phyloP scores from a whole-genome alignment of 2,888 invertebrate species.

The Neuroscelio doddi region DNA sequence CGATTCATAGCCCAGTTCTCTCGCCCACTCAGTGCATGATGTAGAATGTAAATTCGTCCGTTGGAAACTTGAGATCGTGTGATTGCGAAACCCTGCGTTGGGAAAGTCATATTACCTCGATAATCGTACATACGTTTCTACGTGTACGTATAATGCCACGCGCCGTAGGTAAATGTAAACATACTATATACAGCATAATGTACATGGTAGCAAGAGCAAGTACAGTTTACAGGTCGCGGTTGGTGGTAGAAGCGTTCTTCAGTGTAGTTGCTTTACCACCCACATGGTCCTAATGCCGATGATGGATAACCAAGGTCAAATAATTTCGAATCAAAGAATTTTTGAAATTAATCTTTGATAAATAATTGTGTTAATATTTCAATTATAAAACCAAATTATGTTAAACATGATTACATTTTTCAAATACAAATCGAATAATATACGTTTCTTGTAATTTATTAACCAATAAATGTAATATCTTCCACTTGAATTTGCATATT shows the following conservation, averaged over 20 bases:
- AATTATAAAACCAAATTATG: no score
- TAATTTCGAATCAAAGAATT: no score
- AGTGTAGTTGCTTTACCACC: constrained; percentile 49
- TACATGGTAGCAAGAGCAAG: constrained; percentile 41
- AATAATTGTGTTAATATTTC: no score
- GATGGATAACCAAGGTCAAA: constrained; percentile 51
- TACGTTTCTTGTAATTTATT: no score
- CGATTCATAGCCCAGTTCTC: no score
- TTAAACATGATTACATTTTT: no score
- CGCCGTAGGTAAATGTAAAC: constrained; percentile 43
- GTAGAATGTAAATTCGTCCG: constrained; percentile 34
- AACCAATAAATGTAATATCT: no score
- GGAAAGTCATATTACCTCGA: constrained; percentile 42
- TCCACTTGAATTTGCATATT: no score
- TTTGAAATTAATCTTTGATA: no score
- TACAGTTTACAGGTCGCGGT: constrained; percentile 49
- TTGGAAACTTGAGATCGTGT: constrained; percentile 49
- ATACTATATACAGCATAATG: constrained; percentile 25
- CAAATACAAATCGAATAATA: no score
- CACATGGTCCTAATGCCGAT: constrained; percentile 47
- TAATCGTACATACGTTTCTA: constrained; percentile 36
- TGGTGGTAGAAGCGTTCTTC: constrained; percentile 52
- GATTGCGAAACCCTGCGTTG: constrained; percentile 38
- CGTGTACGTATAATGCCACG: constrained; percentile 41
- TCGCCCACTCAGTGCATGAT: constrained; percentile 18